Base-by-base conservation (phyloP, 2,797 vertebrate species). In the Sternarchorhynchus goeldii region DNA sequence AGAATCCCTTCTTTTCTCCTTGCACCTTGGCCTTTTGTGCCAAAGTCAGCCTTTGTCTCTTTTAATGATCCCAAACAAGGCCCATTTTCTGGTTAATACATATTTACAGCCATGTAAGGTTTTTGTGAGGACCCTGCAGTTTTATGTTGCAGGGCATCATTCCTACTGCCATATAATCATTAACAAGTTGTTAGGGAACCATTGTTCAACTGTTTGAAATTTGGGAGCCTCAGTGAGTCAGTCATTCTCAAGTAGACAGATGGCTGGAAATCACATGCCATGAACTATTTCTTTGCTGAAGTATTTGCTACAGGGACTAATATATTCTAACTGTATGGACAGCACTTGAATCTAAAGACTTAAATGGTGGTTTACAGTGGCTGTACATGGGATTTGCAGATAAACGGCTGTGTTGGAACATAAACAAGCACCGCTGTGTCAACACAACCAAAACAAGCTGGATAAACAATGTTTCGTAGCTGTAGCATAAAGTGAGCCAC, bases 31-130 rank as follows among this genome's bases (percentile, higher is more conserved):
- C 90, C 91, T 90, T 93, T 95, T 94, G 92, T 93, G 89, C 83
- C 81, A 90, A 87, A 86, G 84, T 84, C 81, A 17, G 86, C 89
- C 94, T 95, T 96, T 96, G 94, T 94, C 89, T 92, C 85, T 80
- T 92, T 91, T 93, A 95, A 94, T 95, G 91, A 94, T 94, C 90
- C 94, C 88, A 94, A 94, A 94, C 93, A 92, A 93, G 93, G 88
- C 92, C 93, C 89, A 95, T 93, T 94, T 95, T 94, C 93, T 94
- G 95, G 94, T 96, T 96, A 95, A 96, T 96, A 95, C 95, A 94
- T 95, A 94, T 96, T 96, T 97, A 95, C 91, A 93, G 89, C 94
- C 89, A 88, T 92, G 93, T 95, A 93, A 92, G 92, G 88, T 93
- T 93, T 93, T 90, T 94, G 94, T 94, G 90, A 90, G 88, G 87